Evolutionary conservation across 2,113 vertebrate species (phyloP).

Genomic region (Etheostoma spectabile): DNA sequence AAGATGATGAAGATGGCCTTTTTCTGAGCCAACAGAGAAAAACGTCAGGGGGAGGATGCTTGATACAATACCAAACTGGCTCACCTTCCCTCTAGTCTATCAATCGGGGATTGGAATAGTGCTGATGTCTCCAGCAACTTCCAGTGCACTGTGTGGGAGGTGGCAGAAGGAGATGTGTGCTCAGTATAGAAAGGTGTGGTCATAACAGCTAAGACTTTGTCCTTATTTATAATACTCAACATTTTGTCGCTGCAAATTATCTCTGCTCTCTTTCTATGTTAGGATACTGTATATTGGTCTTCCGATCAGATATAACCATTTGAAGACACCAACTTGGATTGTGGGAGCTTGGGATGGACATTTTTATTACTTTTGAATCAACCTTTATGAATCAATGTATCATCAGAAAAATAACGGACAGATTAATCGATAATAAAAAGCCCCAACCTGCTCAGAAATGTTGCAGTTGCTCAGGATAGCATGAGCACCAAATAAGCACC

Average conservation of each 20-base stretch:
- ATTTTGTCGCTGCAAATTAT: not conserved
- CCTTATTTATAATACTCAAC: not conserved
- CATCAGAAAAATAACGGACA: not conserved
- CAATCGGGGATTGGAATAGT: slow-evolving; percentile 35
- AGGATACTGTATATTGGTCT: not conserved
- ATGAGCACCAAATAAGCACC: not conserved
- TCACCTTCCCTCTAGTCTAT: slow-evolving; percentile 39
- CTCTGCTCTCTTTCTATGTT: not conserved
- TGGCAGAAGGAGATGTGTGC: slow-evolving; percentile 12
- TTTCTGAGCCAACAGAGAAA: slow-evolving; percentile 15
- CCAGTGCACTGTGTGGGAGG: slow-evolving; percentile 34
- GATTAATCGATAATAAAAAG: not conserved
- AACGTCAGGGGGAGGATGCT: slow-evolving; percentile 6
- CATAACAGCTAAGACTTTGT: not conserved
- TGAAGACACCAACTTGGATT: not conserved
- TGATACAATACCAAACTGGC: slow-evolving; percentile 47
- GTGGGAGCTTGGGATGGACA: not conserved
- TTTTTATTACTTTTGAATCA: not conserved
- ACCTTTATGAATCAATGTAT: not conserved
- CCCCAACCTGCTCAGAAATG: not conserved
- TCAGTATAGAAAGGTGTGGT: not conserved
- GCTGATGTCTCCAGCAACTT: slow-evolving; percentile 40
- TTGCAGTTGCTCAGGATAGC: not conserved
- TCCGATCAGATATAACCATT: not conserved
- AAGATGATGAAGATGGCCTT: no score